phyloP scores from a whole-genome alignment of 2,113 vertebrate genomes.

The Limanda limanda region DNA sequence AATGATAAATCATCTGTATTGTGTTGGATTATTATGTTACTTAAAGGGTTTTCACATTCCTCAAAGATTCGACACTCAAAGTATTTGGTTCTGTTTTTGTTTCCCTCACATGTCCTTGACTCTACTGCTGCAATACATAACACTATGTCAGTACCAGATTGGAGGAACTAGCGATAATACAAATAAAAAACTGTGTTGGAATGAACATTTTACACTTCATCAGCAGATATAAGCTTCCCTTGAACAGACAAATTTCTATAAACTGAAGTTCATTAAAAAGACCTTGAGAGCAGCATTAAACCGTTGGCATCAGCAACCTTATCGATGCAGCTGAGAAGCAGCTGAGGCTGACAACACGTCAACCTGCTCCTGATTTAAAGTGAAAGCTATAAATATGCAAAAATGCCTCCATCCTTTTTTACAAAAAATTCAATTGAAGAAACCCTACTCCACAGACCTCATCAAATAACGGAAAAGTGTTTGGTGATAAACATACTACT shows the following conservation, averaged over 20 bases:
- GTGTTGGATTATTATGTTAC: not conserved
- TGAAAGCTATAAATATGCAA: not conserved
- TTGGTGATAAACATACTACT: too few relatives aligned
- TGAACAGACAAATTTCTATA: too few relatives aligned
- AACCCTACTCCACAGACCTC: too few relatives aligned
- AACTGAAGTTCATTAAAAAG: not conserved
- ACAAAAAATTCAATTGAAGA: too few relatives aligned
- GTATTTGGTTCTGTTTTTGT: not conserved
- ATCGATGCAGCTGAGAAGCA: not conserved
- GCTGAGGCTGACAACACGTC: not conserved
- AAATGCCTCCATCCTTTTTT: too few relatives aligned
- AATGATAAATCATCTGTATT: not conserved
- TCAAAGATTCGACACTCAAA: not conserved
- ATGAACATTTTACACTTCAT: not conserved
- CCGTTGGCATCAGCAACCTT: not conserved
- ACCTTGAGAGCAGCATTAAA: not conserved
- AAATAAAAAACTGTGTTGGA: too few relatives aligned
- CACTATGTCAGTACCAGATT: not conserved
- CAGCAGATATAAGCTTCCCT: not conserved
- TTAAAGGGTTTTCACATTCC: not conserved
- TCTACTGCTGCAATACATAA: not conserved
- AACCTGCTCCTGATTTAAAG: not conserved
- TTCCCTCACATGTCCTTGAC: not conserved
- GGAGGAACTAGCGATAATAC: too few relatives aligned
- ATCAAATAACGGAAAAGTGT: too few relatives aligned